Evolutionary conservation across 2,888 invertebrate species (phyloP), one percentile per base, ranked within the genome.

Genomic region (Ariolimax columbianus): DNA sequence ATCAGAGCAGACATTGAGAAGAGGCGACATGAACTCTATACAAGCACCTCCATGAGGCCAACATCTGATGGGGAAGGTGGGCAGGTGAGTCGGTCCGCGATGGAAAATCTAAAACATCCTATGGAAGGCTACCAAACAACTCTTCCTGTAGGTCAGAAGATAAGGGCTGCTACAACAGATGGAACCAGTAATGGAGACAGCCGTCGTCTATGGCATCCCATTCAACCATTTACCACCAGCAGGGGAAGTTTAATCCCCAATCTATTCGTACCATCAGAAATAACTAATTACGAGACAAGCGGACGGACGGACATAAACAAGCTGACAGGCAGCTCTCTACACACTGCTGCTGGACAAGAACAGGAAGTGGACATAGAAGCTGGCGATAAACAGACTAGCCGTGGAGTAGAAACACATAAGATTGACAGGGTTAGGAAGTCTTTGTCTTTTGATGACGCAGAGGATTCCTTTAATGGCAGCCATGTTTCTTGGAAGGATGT

Each of bases 1-100:
- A 89, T 90, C n/a, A 88, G 91, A 84, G 89, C 89, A 40, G 90
- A 91, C 84, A 90, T 92, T 26, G 89, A 91, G 75, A 82, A 86
- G 51, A 84, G 91, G 55, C 80, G 90, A 36, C 88, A 90, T 30
- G 89, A 90, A 36, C 81, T 88, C 7, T 72, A 40, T 40, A 38
- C 84, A 40, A 19, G 30, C 7, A 19, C n/a, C 3, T 55, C 63
- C 23, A 6, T 11, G 26, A 72, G 19, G 55, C 51, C 68, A 40
- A 51, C 43, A 26, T 3, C 23, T 63, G 40, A 19, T 30, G 0
- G 33, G 26, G 73, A 59, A 19, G 23, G 14, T 55, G 17, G 14
- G 51, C 72, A 51, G 26, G 3, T 55, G 59, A 55, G 9, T n/a
- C 77, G 38, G 47, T 38, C 77, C 11, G 38, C 40, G 30, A 26